Evolutionary conservation across 2,113 vertebrate species (phyloP).

Genomic region (Ahaetulla prasina): DNA sequence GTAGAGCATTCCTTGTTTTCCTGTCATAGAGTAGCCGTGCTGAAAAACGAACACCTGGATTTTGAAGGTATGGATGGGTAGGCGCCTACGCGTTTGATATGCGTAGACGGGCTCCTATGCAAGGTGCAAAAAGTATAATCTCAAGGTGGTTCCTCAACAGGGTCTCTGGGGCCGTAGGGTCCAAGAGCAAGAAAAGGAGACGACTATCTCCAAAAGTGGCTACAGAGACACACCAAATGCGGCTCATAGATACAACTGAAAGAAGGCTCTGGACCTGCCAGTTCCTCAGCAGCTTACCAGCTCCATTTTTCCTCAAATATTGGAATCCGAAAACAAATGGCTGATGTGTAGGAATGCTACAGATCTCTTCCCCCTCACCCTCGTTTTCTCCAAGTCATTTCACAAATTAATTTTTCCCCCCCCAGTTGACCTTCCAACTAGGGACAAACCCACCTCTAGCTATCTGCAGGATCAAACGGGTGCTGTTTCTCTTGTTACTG

Average conservation of each 20-base stretch:
- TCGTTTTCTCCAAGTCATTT: background rate
- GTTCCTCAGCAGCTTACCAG: background rate
- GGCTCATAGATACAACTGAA: no score
- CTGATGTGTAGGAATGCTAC: background rate
- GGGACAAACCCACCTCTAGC: no score
- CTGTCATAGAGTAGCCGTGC: background rate
- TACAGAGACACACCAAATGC: background rate
- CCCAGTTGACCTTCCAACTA: background rate
- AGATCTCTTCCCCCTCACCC: background rate
- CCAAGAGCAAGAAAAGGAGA: background rate
- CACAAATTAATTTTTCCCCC: background rate
- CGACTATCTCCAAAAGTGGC: background rate
- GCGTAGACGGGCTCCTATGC: background rate
- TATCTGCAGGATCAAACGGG: background rate
- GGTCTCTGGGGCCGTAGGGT: background rate
- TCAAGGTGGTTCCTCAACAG: background rate
- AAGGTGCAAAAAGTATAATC: background rate
- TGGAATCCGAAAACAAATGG: background rate
- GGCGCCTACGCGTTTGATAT: background rate
- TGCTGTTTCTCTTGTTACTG: no score
- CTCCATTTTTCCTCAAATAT: background rate
- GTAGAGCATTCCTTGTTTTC: background rate
- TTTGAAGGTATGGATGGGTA: background rate
- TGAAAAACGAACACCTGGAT: background rate
- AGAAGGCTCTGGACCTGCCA: background rate